Evolutionary conservation across 2,888 invertebrate species (phyloP), one percentile per base, ranked within the genome.

Genomic region (Sinotaia quadrata): DNA sequence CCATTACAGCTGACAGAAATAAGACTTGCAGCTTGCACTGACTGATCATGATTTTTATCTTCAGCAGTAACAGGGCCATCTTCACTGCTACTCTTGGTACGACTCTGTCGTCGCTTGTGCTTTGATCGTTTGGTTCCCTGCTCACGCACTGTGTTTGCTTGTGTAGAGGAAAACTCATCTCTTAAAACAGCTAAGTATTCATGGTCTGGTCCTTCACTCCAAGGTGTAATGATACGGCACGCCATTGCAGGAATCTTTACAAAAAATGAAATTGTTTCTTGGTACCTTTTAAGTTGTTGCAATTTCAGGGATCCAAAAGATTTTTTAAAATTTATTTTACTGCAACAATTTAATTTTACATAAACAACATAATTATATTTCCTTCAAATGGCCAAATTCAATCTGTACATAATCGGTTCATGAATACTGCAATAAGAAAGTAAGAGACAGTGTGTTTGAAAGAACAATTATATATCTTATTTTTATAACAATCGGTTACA

Each of bases 211-310:
- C 79, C 79, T 33, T 81, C 83, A 63, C 74, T 76, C 71, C 80
- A 84, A 8, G 86, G 86, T 5, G 87, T 87, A 27, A 87, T 77
- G 52, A 79, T n/a, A 34, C 87, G 77, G 15, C 83, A 68, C 27
- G 77, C 76, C 85, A 86, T 86, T 29, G 31, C 44, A 33, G 57
- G 44, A 18, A 61, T 51, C 29, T 21, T 49, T 4, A 37, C 41
- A 18, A 47, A 2, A 21, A n/a, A n/a, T n/a, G n/a, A n/a, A n/a
- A n/a, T n/a, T n/a, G n/a, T n/a, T n/a, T n/a, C n/a, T n/a, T n/a
- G n/a, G n/a, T n/a, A n/a, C n/a, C n/a, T n/a, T n/a, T n/a, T n/a
- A n/a, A n/a, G n/a, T n/a, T n/a, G n/a, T n/a, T n/a, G n/a, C n/a
- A n/a, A n/a, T n/a, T n/a, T n/a, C n/a, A n/a, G n/a, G n/a, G n/a